Percentiles rank a stretch among this genome's conserved stretches.
Evolutionary conservation across 2,113 vertebrate species (phyloP).

Genomic region (Sus scrofa): DNA sequence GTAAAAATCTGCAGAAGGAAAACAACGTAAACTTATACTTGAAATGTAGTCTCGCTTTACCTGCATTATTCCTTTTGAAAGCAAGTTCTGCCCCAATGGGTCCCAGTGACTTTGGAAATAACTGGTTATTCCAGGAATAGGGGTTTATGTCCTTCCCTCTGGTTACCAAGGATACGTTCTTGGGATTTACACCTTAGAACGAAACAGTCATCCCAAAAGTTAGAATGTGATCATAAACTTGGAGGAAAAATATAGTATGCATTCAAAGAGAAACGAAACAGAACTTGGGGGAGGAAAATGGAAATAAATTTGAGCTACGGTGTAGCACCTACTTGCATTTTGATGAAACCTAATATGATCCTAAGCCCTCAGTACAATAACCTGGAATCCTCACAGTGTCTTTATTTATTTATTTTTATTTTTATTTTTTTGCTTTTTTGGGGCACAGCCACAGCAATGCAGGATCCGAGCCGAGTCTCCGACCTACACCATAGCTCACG

Average conservation of each 20-base stretch:
- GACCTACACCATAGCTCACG: no score
- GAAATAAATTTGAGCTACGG: not conserved
- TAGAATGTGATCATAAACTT: not conserved
- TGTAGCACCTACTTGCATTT: not conserved
- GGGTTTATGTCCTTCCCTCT: slow-evolving; percentile 88
- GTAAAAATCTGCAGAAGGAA: not conserved
- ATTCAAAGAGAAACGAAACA: not conserved
- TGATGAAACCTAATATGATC: not conserved
- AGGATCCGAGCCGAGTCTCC: no score
- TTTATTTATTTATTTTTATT: not conserved
- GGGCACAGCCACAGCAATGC: no score
- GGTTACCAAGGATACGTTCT: slow-evolving; percentile 88
- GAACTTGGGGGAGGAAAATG: not conserved
- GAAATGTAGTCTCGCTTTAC: slow-evolving; percentile 78
- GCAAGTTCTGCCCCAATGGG: slow-evolving; percentile 88
- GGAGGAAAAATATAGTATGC: not conserved
- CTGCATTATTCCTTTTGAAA: slow-evolving; percentile 89
- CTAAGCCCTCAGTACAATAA: not conserved
- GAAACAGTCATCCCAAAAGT: slow-evolving; percentile 60
- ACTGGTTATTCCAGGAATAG: slow-evolving; percentile 90
- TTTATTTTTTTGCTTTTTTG: no score
- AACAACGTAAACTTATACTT: slow-evolving; percentile 1
- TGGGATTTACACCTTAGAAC: slow-evolving; percentile 93
- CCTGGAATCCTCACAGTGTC: not conserved
- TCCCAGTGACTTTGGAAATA: slow-evolving; percentile 88